Conservation (phyloP, 2,113 vertebrate species). For the Amphiprion ocellaris region DNA sequence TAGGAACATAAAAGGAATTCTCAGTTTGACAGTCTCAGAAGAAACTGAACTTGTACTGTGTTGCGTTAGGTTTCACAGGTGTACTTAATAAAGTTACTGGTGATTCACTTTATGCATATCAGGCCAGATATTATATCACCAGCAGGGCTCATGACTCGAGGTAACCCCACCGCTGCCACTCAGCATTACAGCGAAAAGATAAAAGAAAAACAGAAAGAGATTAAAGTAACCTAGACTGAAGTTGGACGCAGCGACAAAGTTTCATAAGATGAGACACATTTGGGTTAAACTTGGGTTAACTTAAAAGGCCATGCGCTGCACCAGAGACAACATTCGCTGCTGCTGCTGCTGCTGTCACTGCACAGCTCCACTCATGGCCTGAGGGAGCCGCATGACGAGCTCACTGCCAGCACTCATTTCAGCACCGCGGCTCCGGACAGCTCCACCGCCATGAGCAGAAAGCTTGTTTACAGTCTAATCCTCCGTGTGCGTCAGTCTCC, state of each 20-base stretch:
- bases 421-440: conserved; percentile 65
- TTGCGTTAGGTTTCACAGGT: too few relatives aligned
- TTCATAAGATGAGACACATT: conserved; percentile 22
- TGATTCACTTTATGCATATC: too few relatives aligned
- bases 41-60: too few relatives aligned
- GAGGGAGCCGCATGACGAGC: conserved; percentile 33
- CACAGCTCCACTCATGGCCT: conserved; percentile 38
- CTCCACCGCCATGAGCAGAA: conserved; percentile 44
- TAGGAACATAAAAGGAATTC: too few relatives aligned
- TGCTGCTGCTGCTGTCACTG: conserved; percentile 36
- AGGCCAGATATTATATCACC: too few relatives aligned
- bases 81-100: too few relatives aligned
- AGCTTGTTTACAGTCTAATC: conserved; percentile 34
- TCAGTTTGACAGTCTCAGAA: too few relatives aligned
- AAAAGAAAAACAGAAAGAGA: too few relatives aligned
- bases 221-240: neutral
- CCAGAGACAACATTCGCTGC: conserved; percentile 38
- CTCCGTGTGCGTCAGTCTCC: conserved; percentile 16
- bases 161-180: too few relatives aligned
- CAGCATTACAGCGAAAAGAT: too few relatives aligned
- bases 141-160: too few relatives aligned
- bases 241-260: too few relatives aligned
- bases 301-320: conserved; percentile 7
- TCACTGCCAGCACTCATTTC: conserved; percentile 56
- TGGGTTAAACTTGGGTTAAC: neutral